Percentiles rank a stretch among this genome's conserved stretches.
Conservation (phyloP, 1,140 invertebrate genomes). For the Coenobita brevimanus region DNA sequence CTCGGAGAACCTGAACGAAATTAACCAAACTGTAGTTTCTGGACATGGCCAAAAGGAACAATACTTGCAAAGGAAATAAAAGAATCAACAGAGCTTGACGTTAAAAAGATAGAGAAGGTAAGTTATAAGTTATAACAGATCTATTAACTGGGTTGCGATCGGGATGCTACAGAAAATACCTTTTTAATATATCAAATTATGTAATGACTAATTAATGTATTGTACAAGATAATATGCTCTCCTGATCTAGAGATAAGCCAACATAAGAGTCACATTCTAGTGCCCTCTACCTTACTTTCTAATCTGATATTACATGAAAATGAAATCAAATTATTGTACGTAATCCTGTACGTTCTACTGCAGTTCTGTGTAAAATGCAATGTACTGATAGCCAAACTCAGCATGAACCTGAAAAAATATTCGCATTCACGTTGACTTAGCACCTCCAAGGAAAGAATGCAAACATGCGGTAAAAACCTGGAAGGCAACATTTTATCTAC, state of each 20-base stretch:
- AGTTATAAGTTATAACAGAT: neutral
- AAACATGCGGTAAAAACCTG: conserved; percentile 60
- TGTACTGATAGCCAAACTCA: conserved; percentile 33
- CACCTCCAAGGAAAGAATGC: conserved; percentile 48
- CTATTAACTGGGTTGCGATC: conserved; percentile 35
- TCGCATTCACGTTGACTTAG: conserved; percentile 48
- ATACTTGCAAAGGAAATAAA: conserved; percentile 17
- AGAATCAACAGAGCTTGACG: neutral
- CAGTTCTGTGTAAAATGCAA: conserved; percentile 48
- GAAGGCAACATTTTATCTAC: conserved; percentile 37
- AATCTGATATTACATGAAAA: conserved; percentile 43
- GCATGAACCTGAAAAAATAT: conserved; percentile 52
- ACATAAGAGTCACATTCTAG: conserved; percentile 44
- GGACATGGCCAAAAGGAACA: too few species aligned
- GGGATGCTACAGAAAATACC: conserved; percentile 48
- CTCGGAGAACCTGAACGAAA: too few species aligned
- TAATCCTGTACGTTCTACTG: conserved; percentile 38
- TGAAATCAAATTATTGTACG: conserved; percentile 28
- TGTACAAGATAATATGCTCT: conserved; percentile 17
- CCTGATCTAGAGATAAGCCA: conserved; percentile 50
- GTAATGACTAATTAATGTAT: conserved; percentile 10
- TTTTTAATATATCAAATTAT: conserved; percentile 29
- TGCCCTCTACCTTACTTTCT: conserved; percentile 42
- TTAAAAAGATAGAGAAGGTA: conserved; percentile 23
- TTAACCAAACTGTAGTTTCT: too few species aligned